A percentile compares a stretch with the other conserved stretches of the same genome.
These are phyloP conservation scores for Baccha elongata DNA, from an alignment of 2,888 invertebrate genomes.

Conservation along the genomic window DNA sequence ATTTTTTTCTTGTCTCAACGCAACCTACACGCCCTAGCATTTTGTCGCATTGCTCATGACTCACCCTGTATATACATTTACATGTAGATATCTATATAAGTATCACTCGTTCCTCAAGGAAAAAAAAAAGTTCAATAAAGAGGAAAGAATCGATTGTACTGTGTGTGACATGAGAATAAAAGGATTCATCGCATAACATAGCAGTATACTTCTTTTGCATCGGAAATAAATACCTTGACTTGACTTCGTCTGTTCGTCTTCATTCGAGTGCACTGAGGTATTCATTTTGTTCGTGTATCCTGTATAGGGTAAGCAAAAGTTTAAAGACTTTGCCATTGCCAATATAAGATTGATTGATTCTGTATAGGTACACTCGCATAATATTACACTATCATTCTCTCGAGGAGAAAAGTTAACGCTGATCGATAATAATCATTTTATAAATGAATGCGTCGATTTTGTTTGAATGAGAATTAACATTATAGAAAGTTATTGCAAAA, in stretches of 20 bases:
- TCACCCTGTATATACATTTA: too few relatives aligned
- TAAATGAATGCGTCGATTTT: conserved; percentile 67
- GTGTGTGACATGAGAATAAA: conserved; percentile 58
- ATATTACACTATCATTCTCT: too few relatives aligned
- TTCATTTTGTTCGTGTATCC: conserved; percentile 15
- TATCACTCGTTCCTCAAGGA: background rate
- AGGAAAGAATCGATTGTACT: conserved; percentile 47
- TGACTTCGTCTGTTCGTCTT: conserved; percentile 59
- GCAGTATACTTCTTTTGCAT: conserved; percentile 44
- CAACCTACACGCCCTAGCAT: too few relatives aligned
- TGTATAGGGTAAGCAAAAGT: conserved; percentile 33
- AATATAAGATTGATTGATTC: conserved; percentile 71
- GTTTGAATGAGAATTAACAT: conserved; percentile 58
- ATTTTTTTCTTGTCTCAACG: too few relatives aligned
- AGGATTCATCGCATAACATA: conserved; percentile 48
- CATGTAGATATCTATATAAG: conserved; percentile 10
- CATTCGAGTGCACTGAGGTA: conserved; percentile 25
- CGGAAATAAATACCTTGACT: conserved; percentile 63
- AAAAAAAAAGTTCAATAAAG: background rate
- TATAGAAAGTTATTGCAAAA: conserved; percentile 12
- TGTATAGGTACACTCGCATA: conserved; percentile 64
- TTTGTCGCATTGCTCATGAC: too few relatives aligned
- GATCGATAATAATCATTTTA: conserved; percentile 70
- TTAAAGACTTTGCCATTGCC: conserved; percentile 60
- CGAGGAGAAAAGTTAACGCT: conserved; percentile 34